These are phyloP conservation scores for Eilema caniola DNA, from an alignment of 2,888 invertebrate genomes.

Conservation along the genomic window DNA sequence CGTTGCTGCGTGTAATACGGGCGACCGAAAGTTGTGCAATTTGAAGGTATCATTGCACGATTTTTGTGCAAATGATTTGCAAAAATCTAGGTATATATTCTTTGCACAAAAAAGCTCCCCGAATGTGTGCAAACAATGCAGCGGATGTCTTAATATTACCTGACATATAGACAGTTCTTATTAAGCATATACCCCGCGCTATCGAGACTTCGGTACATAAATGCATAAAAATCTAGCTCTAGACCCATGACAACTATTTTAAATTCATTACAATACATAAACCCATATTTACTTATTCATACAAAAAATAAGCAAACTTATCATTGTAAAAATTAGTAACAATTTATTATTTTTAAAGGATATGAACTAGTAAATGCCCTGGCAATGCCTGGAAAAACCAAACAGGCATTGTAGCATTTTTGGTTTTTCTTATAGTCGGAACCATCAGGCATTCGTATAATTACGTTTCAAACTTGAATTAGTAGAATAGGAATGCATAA, in stretches of 20 bases:
- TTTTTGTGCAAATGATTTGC: too few relatives aligned
- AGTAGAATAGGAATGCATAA: background rate
- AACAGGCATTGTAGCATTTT: too few relatives aligned
- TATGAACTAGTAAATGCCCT: too few relatives aligned
- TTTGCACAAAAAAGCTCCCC: too few relatives aligned
- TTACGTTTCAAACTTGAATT: background rate
- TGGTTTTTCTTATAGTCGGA: background rate
- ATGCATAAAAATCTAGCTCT: background rate
- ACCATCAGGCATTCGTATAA: background rate
- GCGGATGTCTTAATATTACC: background rate
- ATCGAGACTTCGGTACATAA: background rate
- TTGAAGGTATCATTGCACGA: too few relatives aligned
- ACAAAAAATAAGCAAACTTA: background rate
- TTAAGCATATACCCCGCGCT: too few relatives aligned
- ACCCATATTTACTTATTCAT: background rate
- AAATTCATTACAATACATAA: background rate
- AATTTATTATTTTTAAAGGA: background rate
- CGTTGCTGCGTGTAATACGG: too few relatives aligned
- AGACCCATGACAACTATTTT: background rate
- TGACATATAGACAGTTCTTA: background rate
- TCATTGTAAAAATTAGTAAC: background rate
- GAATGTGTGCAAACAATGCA: too few relatives aligned
- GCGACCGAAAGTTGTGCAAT: too few relatives aligned
- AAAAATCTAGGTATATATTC: too few relatives aligned
- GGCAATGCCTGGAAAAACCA: too few relatives aligned